Evolutionary conservation across 1,140 invertebrate species (phyloP).

Genomic region (Macrobrachium nipponense): DNA sequence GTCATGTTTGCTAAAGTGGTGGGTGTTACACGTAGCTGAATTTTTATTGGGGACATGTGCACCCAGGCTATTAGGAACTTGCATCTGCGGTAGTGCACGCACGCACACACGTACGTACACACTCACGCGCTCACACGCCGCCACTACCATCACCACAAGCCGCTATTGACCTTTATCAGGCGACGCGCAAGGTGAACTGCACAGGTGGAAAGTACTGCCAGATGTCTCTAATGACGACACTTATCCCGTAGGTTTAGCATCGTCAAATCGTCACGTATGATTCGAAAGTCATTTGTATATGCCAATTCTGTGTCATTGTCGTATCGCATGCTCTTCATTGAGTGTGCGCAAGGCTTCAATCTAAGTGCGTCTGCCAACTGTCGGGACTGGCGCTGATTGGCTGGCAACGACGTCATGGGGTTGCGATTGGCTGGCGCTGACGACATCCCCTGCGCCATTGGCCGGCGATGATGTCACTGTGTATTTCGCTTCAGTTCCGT

Average conservation of each 20-base stretch:
- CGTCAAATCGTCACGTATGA: too few relatives aligned
- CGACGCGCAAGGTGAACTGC: conserved; percentile 18
- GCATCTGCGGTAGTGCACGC: too few relatives aligned
- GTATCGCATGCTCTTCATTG: too few relatives aligned
- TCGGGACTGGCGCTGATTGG: background rate
- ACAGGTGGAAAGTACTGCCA: conserved; percentile 11
- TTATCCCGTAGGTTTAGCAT: too few relatives aligned
- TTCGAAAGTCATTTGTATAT: too few relatives aligned
- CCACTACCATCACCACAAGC: background rate
- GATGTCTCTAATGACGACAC: background rate
- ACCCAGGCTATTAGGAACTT: too few relatives aligned
- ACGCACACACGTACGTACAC: too few relatives aligned
- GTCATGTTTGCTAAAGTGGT: too few relatives aligned
- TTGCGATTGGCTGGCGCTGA: background rate
- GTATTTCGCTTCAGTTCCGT: conserved; percentile 21
- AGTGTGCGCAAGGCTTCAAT: too few relatives aligned
- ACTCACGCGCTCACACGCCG: background rate
- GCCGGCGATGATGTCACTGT: conserved; percentile 21
- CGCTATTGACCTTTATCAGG: conserved; percentile 31
- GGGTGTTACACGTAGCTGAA: too few relatives aligned
- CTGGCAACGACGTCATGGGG: background rate
- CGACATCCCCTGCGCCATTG: conserved; percentile 8
- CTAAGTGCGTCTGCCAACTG: background rate
- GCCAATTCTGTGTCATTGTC: too few relatives aligned
- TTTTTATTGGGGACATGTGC: too few relatives aligned